These are phyloP conservation scores for Aldabrachelys gigantea DNA, from an alignment of 2,113 vertebrate genomes.

Conservation along the genomic window DNA sequence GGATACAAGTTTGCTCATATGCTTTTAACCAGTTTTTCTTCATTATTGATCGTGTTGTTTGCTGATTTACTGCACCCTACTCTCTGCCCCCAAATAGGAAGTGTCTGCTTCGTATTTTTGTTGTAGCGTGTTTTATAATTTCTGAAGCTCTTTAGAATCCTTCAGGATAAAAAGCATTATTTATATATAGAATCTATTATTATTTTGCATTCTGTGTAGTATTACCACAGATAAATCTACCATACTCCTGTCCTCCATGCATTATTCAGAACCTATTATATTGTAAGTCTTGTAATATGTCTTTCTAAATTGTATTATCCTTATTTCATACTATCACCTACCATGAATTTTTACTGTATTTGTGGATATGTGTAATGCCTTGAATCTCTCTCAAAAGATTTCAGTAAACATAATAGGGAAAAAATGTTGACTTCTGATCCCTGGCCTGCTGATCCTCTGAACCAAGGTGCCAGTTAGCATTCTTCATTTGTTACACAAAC, in stretches of 20 bases:
- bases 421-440: not conserved
- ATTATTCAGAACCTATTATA: not conserved
- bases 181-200: not conserved
- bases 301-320: not conserved
- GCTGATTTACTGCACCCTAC: not conserved
- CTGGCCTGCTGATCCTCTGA: not conserved
- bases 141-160: not conserved
- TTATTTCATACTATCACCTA: not conserved
- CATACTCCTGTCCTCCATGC: not conserved
- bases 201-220: not conserved
- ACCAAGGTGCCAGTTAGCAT: not conserved
- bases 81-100: not conserved
- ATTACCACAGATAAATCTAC: constrained; percentile 1
- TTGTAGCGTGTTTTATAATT: not conserved
- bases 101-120: not conserved
- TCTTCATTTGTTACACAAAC: not conserved
- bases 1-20: not conserved
- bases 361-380: not conserved
- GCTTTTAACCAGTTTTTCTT: not conserved
- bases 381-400: not conserved
- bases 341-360: not conserved
- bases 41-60: not conserved
- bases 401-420: not conserved
- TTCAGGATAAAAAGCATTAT: not conserved
- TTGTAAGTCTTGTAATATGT: not conserved